phyloP scores from a whole-genome alignment of 2,113 vertebrate species.

The Macquaria ambigua region DNA sequence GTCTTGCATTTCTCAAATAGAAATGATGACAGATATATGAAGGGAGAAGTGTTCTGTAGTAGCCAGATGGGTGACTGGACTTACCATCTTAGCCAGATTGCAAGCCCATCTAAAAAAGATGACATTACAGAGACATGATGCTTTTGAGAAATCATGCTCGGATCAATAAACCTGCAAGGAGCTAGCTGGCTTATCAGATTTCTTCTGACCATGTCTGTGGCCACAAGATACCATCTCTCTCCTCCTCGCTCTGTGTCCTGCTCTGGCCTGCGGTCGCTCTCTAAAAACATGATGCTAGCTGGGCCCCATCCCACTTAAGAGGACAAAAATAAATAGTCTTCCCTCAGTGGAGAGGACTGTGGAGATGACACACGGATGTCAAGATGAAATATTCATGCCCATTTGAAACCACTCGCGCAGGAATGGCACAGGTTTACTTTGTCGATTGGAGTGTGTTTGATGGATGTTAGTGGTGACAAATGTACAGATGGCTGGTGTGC shows the following conservation, averaged over 20 bases:
- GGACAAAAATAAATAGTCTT: constrained; percentile 75
- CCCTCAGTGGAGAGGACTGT: constrained; percentile 40
- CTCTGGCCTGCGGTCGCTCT: constrained; percentile 40
- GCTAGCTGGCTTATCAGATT: constrained; percentile 70
- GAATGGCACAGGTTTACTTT: constrained; percentile 66
- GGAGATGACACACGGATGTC: constrained; percentile 67
- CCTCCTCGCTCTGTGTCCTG: background rate
- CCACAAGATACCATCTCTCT: constrained; percentile 39
- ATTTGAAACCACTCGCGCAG: constrained; percentile 74
- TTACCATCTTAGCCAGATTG: constrained; percentile 32
- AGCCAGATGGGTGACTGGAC: constrained; percentile 3
- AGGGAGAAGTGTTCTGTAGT: background rate
- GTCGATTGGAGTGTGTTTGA: constrained; percentile 50
- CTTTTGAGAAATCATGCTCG: constrained; percentile 52
- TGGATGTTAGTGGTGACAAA: constrained; percentile 67
- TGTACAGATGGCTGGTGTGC: constrained; percentile 20
- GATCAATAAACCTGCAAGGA: constrained; percentile 75
- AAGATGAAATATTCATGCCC: constrained; percentile 81
- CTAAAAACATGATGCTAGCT: constrained; percentile 40
- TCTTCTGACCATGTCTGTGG: constrained; percentile 58
- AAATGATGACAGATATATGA: background rate
- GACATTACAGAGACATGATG: constrained; percentile 46
- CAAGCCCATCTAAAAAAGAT: constrained; percentile 37
- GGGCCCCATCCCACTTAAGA: constrained; percentile 57
- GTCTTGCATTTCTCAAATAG: background rate